Conservation (phyloP, 2,113 vertebrate species). For the Pristiophorus japonicus region DNA sequence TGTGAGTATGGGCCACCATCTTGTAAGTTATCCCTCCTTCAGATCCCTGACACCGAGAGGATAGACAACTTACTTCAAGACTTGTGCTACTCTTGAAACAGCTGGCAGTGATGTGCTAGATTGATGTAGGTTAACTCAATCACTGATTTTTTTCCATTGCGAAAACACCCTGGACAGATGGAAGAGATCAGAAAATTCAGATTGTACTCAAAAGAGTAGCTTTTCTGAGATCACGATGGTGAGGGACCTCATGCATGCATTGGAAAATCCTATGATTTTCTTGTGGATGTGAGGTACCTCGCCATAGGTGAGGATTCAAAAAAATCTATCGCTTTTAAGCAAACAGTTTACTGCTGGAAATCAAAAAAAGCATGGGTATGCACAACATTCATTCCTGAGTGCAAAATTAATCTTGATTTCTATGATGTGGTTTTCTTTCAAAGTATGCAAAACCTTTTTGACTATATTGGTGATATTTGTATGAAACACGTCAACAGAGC, state of each 20-base stretch:
- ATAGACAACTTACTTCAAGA: background rate
- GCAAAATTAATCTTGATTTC: background rate
- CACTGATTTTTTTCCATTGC: background rate
- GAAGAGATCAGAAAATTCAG: background rate
- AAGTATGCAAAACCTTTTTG: background rate
- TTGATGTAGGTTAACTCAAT: background rate
- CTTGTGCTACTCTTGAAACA: background rate
- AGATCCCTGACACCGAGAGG: background rate
- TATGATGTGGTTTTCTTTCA: background rate
- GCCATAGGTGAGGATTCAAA: background rate
- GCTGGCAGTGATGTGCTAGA: background rate
- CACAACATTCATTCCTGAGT: background rate
- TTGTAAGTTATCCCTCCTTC: background rate
- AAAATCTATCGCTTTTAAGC: background rate
- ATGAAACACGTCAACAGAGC: background rate
- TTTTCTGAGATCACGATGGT: background rate
- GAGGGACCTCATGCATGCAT: background rate
- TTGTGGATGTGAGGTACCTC: background rate
- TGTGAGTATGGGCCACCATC: background rate
- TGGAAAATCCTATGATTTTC: background rate
- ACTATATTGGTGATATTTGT: background rate
- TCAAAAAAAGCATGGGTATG: background rate
- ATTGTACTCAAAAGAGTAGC: background rate
- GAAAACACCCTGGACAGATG: background rate
- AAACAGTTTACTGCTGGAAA: background rate